Evolutionary conservation across 2,888 invertebrate species (phyloP).

Genomic region (Tenodera sinensis): DNA sequence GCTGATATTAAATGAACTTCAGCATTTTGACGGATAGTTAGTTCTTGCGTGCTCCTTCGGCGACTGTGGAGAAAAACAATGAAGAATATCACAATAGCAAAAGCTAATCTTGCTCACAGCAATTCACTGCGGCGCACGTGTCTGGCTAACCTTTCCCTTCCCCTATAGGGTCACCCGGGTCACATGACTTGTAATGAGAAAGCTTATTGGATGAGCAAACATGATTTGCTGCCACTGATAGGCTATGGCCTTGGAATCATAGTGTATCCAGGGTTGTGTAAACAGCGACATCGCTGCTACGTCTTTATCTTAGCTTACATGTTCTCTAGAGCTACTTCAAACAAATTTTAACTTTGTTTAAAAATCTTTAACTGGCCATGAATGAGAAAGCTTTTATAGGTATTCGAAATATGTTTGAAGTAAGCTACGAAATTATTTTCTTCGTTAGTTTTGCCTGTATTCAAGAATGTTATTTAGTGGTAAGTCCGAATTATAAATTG

Average conservation of each 20-base stretch:
- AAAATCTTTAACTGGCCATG: no score
- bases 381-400: no score
- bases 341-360: no score
- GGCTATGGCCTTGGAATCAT: neutral
- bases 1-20: neutral
- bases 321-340: no score
- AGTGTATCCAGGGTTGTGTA: neutral
- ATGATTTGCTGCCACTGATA: constrained; percentile 7
- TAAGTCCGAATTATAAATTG: no score
- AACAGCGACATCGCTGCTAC: neutral
- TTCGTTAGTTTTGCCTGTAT: no score
- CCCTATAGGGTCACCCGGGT: neutral
- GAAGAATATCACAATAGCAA: neutral
- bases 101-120: neutral
- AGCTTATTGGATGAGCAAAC: constrained; percentile 19
- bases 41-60: neutral
- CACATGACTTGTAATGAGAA: constrained; percentile 21
- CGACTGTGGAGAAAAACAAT: neutral
- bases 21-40: neutral
- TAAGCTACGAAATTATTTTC: no score
- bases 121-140: neutral
- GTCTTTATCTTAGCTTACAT: no score
- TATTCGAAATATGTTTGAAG: no score
- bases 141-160: neutral
- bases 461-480: no score